phyloP scores from a whole-genome alignment of 2,113 vertebrate species.

The Ahaetulla prasina region DNA sequence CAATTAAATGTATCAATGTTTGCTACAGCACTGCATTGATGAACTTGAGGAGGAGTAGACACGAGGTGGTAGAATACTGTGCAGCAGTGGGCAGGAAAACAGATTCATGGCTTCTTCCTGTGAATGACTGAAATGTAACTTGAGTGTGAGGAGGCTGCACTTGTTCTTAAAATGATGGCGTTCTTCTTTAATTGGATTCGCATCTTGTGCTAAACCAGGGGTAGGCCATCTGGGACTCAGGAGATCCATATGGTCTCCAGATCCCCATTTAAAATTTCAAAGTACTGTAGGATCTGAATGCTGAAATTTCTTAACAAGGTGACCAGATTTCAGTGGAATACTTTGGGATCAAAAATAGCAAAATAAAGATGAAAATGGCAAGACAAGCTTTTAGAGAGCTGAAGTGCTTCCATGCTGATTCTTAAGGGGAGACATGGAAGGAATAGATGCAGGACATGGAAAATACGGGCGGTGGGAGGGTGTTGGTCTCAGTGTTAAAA shows the following conservation, averaged over 20 bases:
- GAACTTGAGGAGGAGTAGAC: background rate
- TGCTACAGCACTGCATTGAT: background rate
- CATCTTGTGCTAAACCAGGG: background rate
- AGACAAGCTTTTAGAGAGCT: background rate
- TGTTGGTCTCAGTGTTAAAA: background rate
- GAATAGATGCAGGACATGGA: background rate
- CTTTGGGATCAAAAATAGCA: background rate
- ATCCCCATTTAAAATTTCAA: background rate
- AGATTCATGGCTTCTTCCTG: background rate
- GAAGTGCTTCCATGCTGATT: background rate
- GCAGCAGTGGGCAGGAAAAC: slow-evolving; percentile 23
- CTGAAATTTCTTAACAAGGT: background rate
- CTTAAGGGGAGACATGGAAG: background rate
- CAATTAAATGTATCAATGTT: background rate
- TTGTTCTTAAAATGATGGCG: background rate
- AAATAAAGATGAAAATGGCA: background rate
- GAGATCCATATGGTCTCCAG: background rate
- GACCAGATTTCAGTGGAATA: background rate
- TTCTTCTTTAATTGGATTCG: background rate
- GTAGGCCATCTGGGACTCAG: background rate
- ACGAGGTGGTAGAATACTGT: background rate
- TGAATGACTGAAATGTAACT: background rate
- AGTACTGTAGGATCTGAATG: background rate
- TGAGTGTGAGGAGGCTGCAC: background rate
- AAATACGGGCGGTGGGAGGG: background rate